Evolutionary conservation across 2,888 invertebrate genomes (phyloP).

Genomic region (Branchipolynoe longqiensis): DNA sequence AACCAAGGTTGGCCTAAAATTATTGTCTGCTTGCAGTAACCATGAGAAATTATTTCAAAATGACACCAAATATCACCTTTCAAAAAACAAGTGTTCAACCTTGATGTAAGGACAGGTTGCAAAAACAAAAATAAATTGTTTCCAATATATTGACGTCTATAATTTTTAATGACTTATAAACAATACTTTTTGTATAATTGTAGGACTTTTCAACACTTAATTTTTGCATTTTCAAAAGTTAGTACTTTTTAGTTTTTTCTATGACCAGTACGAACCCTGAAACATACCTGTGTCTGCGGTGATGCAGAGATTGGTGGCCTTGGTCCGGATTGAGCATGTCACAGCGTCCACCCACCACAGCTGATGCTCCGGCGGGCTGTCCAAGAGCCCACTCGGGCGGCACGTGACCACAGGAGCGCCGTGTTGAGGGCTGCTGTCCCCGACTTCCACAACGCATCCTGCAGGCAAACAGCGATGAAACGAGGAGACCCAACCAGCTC

Average conservation of each 20-base stretch:
- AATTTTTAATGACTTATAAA: no score
- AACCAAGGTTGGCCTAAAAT: no score
- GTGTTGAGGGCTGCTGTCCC: background rate
- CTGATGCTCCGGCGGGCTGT: slow-evolving; percentile 10
- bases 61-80: no score
- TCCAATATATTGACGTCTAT: background rate
- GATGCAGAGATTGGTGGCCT: slow-evolving; percentile 26
- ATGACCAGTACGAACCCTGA: no score
- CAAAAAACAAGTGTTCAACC: no score
- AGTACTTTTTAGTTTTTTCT: no score
- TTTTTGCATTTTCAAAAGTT: no score
- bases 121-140: background rate
- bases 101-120: background rate
- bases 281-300: background rate
- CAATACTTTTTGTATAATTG: no score
- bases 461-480: background rate
- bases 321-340: background rate
- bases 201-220: no score
- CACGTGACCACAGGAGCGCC: background rate
- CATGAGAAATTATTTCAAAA: no score
- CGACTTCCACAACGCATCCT: slow-evolving; percentile 21
- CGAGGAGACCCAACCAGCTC: background rate
- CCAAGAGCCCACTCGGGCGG: background rate
- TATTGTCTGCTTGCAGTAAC: no score
- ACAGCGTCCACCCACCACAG: slow-evolving; percentile 13